Percentiles rank a stretch among this genome's conserved stretches.
Conservation (phyloP, 2,797 vertebrate species). For the Gadopsis marmoratus region DNA sequence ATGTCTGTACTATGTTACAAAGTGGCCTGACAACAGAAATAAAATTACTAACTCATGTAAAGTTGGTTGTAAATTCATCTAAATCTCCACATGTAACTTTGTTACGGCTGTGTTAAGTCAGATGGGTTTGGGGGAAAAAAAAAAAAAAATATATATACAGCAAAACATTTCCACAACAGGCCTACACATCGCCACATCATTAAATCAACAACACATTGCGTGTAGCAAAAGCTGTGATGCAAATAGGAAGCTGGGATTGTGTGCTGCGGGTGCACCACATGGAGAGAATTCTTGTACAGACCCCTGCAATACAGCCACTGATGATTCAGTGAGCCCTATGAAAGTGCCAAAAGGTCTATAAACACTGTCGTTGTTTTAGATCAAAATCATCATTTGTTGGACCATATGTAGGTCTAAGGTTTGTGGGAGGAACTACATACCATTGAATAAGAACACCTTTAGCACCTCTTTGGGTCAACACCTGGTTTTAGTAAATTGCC, state of each 20-base stretch:
- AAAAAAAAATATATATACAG: background rate
- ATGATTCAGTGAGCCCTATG: slow-evolving; percentile 58
- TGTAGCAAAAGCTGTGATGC: slow-evolving; percentile 60
- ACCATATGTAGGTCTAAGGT: background rate
- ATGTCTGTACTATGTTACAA: background rate
- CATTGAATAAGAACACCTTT: slow-evolving; percentile 1
- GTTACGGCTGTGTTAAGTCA: background rate
- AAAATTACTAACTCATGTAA: background rate
- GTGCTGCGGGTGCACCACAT: slow-evolving; percentile 69
- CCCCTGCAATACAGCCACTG: slow-evolving; percentile 62
- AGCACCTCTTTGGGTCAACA: slow-evolving; percentile 57
- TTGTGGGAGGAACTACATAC: background rate
- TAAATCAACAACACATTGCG: slow-evolving; percentile 65
- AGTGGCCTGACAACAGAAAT: background rate
- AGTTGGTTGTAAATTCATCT: background rate
- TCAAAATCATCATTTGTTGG: background rate
- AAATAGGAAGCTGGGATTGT: slow-evolving; percentile 52
- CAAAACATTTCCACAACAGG: slow-evolving; percentile 5
- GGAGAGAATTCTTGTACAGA: slow-evolving; percentile 70
- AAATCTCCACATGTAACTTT: slow-evolving; percentile 11
- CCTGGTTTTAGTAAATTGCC: slow-evolving; percentile 51
- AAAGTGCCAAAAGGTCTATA: slow-evolving; percentile 54
- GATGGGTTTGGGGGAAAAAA: background rate
- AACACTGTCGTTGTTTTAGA: slow-evolving; percentile 27
- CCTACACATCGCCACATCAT: slow-evolving; percentile 37